Percentiles rank a stretch among this genome's conserved stretches.
These are phyloP conservation scores for Lepisosteus oculatus DNA, from an alignment of 2,113 vertebrate species.

Conservation along the genomic window DNA sequence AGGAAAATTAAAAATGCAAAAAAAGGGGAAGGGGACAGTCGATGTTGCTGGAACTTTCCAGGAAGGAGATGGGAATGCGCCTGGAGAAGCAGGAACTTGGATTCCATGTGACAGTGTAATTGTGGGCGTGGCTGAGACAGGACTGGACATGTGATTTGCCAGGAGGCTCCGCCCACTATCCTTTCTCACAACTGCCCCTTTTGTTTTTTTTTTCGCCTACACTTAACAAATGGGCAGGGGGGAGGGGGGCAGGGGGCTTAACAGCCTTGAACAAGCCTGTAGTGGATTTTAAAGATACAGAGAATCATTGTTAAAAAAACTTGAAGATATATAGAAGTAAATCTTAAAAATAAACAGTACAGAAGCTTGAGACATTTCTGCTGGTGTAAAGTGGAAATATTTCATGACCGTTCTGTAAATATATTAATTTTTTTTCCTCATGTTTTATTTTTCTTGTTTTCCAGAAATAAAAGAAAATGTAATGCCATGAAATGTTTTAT, in stretches of 20 bases:
- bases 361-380: constrained; percentile 60
- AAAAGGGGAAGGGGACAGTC: constrained; percentile 12
- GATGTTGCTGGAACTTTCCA: constrained; percentile 34
- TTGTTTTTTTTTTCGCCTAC: constrained; percentile 33
- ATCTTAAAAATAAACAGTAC: constrained; percentile 45
- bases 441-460: constrained; percentile 46
- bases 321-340: constrained; percentile 54
- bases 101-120: constrained; percentile 35
- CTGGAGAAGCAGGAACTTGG: constrained; percentile 18
- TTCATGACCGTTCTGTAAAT: constrained; percentile 72
- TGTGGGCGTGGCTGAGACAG: constrained; percentile 40
- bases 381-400: constrained; percentile 53
- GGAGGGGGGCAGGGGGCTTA: constrained; percentile 23
- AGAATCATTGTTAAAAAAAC: constrained; percentile 42
- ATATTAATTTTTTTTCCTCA: constrained; percentile 35
- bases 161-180: constrained; percentile 33
- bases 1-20: constrained; percentile 36
- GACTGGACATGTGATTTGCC: constrained; percentile 46
- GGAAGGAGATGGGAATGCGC: not conserved
- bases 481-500: constrained; percentile 49
- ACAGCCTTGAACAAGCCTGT: constrained; percentile 30
- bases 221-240: constrained; percentile 30
- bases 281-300: constrained; percentile 40
- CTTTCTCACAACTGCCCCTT: constrained; percentile 45
- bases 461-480: constrained; percentile 54